Evolutionary conservation across 2,113 vertebrate species (phyloP), one percentile per base, ranked within the genome.

Genomic region (Mola mola): DNA sequence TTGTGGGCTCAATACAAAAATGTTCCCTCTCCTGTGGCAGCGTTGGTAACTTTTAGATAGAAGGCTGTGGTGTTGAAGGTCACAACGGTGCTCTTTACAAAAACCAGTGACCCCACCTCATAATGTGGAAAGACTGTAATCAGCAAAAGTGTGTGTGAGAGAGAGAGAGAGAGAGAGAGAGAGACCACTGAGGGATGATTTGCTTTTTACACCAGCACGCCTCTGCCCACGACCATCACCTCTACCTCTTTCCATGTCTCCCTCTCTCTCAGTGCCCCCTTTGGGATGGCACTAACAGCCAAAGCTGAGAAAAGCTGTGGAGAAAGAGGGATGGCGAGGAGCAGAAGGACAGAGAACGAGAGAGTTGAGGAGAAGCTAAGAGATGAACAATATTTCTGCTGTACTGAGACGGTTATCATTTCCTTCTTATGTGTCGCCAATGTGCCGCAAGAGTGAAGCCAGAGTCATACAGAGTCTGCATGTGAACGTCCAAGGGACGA

Each of bases 201-300:
- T 68, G 78, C 81, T 88, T 84, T 88, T 88, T 65, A 76, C 79
- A 86, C 79, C 8, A 60, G 72, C 78, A 75, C 69, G 61, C 24
- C 7, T 37, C 3, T 1, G 19, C 13, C 2, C 36, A 4, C n/a
- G 26, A 47, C 38, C 58, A 24, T 37, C 26, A 42, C 22, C 29
- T 25, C 40, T 57, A 44, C 43, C 36, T 66, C 21, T 49, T 56
- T 26, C 46, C 53, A 22, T 47, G n/a, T n/a, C 47, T 58, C 31
- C 33, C 9, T 16, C 52, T 56, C 66, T 33, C 48, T 74, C 47
- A 40, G 24, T 10, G 31, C 13, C 63, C 46, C 78, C 78, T 60
- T 4, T 47, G 76, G 74, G 73, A 84, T 15, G 41, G 28, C 5
- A 43, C 57, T 67, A 70, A 72, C 64, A 64, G 75, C 66, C 24